Base-by-base conservation (phyloP, 2,888 invertebrate genomes). In the Zonitis immaculata region DNA sequence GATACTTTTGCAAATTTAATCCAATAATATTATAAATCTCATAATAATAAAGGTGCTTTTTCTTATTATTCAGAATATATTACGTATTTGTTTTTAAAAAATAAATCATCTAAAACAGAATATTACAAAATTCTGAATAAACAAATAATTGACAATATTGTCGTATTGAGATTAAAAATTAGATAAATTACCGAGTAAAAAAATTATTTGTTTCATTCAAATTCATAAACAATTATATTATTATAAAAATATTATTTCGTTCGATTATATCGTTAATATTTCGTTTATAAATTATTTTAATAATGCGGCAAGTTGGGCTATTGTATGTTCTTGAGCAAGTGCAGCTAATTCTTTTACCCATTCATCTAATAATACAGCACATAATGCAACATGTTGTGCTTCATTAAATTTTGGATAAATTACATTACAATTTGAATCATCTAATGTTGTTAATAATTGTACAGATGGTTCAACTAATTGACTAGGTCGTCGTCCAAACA, bases 261-360 rank as follows among this genome's bases (percentile, higher is more conserved):
- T 39, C 20, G 39, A 18, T 39, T 9, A 16, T 35, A 35, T 30
- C 1, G 4, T 3, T 30, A 30, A 3, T n/a, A 30, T 30, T 30
- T 32, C 6, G 7, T 7, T 14, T 47, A 39, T 35, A 51, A 25
- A 27, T 66, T 67, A 74, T 56, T 73, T 74, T 54, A 76, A 69
- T 54, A 74, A 65, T 47, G 69, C 72, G 49, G 78, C 76, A 58
- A 85, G 76, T 72, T 84, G 81, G 63, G 82, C 78, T 59, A 90
- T 79, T 6, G 91, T 87, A 73, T 98, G 97, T 75, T 98, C 97
- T 74, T 95, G 92, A 58, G 94, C 89, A 51, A 98, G 82, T 11
- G 97, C 94, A 0, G 97, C 91, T 54, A 98, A 78, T 77, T 97
- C 96, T 74, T 95, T 95, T 0, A 95, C 80, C 89, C 98, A 95